These are phyloP conservation scores for Camptogramma bilineatum DNA, from an alignment of 2,888 invertebrate species.

Conservation along the genomic window DNA sequence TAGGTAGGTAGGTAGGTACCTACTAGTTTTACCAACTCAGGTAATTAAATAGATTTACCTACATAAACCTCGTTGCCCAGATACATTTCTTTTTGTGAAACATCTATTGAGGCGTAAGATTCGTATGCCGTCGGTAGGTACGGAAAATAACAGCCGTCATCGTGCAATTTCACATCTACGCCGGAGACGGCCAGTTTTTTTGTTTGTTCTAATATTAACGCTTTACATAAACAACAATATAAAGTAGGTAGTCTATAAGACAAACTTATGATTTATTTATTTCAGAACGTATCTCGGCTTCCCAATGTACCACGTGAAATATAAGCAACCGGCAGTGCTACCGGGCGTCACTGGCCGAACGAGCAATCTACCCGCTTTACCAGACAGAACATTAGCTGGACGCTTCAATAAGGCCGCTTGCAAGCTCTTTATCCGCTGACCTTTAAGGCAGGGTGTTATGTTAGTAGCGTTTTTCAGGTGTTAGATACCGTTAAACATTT, in stretches of 20 bases:
- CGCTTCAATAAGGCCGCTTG: constrained; percentile 84
- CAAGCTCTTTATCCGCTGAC: constrained; percentile 75
- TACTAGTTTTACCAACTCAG: neutral
- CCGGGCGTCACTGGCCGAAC: constrained; percentile 81
- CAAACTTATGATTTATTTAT: neutral
- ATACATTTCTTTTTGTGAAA: too few relatives aligned
- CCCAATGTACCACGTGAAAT: constrained; percentile 85
- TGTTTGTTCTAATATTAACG: too few relatives aligned
- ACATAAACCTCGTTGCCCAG: neutral
- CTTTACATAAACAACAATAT: too few relatives aligned
- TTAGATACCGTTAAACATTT: too few relatives aligned
- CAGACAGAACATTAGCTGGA: constrained; percentile 84
- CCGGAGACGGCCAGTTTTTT: too few relatives aligned
- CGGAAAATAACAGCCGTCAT: too few relatives aligned
- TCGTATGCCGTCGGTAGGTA: too few relatives aligned
- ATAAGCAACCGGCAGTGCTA: constrained; percentile 85
- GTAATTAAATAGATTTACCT: neutral
- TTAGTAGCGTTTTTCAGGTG: neutral
- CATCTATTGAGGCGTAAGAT: too few relatives aligned
- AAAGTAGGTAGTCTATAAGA: too few relatives aligned
- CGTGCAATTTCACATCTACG: too few relatives aligned
- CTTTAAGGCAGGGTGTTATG: neutral
- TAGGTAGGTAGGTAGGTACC: too few relatives aligned
- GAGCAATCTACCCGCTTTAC: constrained; percentile 80
- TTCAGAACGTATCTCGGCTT: constrained; percentile 82